These are phyloP conservation scores for Rana temporaria DNA, from an alignment of 2,113 vertebrate species.

Conservation along the genomic window DNA sequence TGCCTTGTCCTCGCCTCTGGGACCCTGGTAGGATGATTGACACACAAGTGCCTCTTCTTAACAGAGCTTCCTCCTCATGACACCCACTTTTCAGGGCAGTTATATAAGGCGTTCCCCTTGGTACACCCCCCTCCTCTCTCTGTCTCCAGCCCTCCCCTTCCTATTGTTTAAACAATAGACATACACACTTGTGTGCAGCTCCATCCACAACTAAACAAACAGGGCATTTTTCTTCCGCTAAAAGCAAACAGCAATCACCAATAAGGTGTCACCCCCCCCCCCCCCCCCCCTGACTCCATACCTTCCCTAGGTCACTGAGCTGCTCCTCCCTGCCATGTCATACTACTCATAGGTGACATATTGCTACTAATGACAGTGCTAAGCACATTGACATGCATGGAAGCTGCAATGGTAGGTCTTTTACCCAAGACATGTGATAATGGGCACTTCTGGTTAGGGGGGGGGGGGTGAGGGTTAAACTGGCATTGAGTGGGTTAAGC, in stretches of 20 bases:
- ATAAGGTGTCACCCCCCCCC: slow-evolving; percentile 18
- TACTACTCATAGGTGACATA: neutral
- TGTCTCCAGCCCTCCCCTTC: slow-evolving; percentile 50
- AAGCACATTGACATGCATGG: neutral
- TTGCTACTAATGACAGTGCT: slow-evolving; percentile 12
- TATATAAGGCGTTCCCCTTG: slow-evolving; percentile 61
- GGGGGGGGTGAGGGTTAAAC: too few species aligned
- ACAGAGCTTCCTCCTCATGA: slow-evolving; percentile 70
- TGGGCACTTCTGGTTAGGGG: too few species aligned
- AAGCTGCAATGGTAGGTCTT: neutral
- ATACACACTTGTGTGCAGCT: slow-evolving; percentile 66
- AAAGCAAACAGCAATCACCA: slow-evolving; percentile 47
- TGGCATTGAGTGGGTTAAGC: too few species aligned
- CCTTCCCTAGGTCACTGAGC: slow-evolving; percentile 16
- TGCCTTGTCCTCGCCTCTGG: slow-evolving; percentile 73
- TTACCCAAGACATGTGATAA: neutral
- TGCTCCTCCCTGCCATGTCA: neutral
- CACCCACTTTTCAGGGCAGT: slow-evolving; percentile 70
- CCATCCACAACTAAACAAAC: slow-evolving; percentile 56
- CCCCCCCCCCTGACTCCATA: neutral
- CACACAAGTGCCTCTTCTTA: slow-evolving; percentile 74
- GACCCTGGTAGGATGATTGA: slow-evolving; percentile 71
- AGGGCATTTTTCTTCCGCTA: slow-evolving; percentile 41
- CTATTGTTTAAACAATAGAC: slow-evolving; percentile 68
- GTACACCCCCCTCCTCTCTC: slow-evolving; percentile 42